Evolutionary conservation across 1,140 invertebrate species (phyloP), one percentile per base, ranked within the genome.

Genomic region (Drosophila novamexicana): DNA sequence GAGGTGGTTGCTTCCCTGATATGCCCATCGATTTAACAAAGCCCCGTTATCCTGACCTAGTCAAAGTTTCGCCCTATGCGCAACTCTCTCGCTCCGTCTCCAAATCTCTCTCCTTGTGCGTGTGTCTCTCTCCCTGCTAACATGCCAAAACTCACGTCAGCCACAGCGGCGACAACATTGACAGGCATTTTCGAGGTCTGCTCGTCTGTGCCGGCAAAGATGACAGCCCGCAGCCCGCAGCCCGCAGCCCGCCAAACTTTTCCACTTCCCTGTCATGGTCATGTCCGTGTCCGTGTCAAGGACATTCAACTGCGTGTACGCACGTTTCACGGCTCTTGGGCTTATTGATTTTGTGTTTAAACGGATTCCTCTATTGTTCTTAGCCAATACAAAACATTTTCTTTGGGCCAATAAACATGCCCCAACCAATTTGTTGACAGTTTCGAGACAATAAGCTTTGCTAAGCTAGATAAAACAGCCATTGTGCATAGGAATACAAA

Each of bases 1-100:
- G 47, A 62, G 29, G 56, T 57, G 63, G 56, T 64, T 72, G 68
- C 44, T 64, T 58, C 45, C 49, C 47, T 45, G 12, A 53, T n/a
- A 34, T 37, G 47, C 63, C 74, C 77, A 89, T 88, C 84, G 83
- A 88, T 88, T 88, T 69, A 88, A 88, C 77, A 86, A 76, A 56
- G 76, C 61, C 40, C 47, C 52, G 37, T 50, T 83, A 53, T 83
- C 80, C 77, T 84, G 81, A 84, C 81, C 81, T 84, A 84, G 81
- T 77, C 81, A 63, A 84, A 84, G 57, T 74, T 61, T 49, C 32
- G 18, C 44, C 40, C n/a, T 9, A 53, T 54, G 62, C 72, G 67
- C 72, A 59, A 52, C 58, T 47, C 75, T 61, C 54, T 36, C 70
- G 44, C 39, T 32, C 42, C 59, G 37, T 49, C 37, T 49, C 8